phyloP scores from a whole-genome alignment of 2,113 vertebrate genomes.

The Thamnaconus septentrionalis region DNA sequence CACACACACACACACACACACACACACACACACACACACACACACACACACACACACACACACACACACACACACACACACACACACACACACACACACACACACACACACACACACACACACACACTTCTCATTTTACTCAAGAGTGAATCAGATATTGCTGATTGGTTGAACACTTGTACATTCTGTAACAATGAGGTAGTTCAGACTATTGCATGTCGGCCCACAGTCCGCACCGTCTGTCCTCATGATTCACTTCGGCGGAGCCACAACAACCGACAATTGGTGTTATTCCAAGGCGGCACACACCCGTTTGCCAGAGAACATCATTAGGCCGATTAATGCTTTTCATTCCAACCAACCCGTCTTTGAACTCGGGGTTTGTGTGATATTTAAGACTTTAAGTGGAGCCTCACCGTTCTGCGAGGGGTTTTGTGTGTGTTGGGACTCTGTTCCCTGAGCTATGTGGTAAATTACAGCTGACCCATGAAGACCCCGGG shows the following conservation, averaged over 20 bases:
- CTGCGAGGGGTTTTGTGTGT: conserved; percentile 52
- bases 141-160: conserved; percentile 26
- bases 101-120: background rate
- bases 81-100: no score
- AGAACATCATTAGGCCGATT: conserved; percentile 54
- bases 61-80: no score
- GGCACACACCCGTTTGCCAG: conserved; percentile 24
- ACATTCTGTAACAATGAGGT: conserved; percentile 48
- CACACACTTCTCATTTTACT: conserved; percentile 34
- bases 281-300: background rate
- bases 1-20: background rate
- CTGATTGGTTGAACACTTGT: conserved; percentile 19
- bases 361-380: conserved; percentile 60
- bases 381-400: conserved; percentile 68
- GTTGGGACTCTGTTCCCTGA: conserved; percentile 53
- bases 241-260: no score
- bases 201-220: conserved; percentile 2
- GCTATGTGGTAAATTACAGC: conserved; percentile 73
- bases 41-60: no score
- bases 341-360: conserved; percentile 49
- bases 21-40: no score
- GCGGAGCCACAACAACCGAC: no score
- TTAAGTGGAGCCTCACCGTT: conserved; percentile 60
- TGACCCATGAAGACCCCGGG: conserved; percentile 74
- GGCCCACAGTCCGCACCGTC: no score